Percentiles rank a stretch among this genome's conserved stretches.
Conservation (phyloP, 2,113 vertebrate genomes). For the Gopherus flavomarginatus region DNA sequence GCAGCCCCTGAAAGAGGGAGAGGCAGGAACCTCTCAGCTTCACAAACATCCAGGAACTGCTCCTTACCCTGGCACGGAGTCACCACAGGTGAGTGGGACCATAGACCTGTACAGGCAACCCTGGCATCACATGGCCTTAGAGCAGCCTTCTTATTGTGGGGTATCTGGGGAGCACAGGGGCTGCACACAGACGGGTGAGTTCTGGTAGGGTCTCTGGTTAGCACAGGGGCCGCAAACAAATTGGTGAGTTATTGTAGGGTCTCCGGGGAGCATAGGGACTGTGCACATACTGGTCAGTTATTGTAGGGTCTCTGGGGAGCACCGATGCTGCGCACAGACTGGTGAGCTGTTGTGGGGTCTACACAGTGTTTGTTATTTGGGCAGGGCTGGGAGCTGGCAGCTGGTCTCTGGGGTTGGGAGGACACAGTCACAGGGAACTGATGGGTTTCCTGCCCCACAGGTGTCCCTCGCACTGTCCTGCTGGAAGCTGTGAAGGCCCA, state of each 20-base stretch:
- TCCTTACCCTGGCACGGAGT: not conserved
- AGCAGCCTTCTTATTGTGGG: not conserved
- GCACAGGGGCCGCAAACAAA: no score
- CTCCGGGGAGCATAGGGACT: no score
- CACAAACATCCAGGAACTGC: not conserved
- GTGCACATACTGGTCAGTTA: no score
- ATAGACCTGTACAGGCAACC: not conserved
- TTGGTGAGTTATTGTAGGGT: not conserved
- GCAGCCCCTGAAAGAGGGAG: no score
- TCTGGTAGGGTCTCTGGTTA: not conserved
- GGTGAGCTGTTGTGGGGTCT: no score
- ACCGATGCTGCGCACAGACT: no score
- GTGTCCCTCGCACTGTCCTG: not conserved
- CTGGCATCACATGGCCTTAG: not conserved
- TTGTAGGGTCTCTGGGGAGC: no score
- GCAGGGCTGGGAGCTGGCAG: not conserved
- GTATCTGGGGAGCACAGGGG: not conserved
- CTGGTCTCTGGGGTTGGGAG: not conserved
- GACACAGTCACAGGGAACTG: not conserved
- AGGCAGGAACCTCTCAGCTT: no score
- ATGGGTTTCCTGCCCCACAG: not conserved
- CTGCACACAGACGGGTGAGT: not conserved
- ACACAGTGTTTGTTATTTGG: not conserved
- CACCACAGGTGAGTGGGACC: no score
- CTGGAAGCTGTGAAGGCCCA: not conserved